phyloP scores from a whole-genome alignment of 1,140 invertebrate species.

The Atta cephalotes region DNA sequence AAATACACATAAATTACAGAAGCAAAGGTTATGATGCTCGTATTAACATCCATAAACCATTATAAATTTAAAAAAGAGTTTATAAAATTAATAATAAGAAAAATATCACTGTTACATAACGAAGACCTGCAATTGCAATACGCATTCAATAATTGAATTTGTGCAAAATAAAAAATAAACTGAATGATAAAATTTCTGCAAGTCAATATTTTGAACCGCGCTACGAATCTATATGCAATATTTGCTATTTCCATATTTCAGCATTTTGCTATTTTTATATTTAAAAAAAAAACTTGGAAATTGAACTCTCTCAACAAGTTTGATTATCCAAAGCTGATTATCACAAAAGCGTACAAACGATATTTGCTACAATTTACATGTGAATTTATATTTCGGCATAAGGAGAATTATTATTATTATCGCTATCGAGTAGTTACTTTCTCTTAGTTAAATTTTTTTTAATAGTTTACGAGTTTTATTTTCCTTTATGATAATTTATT shows the following conservation, averaged over 20 bases:
- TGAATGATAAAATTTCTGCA: conserved; percentile 40
- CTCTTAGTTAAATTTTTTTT: conserved; percentile 13
- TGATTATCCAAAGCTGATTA: conserved; percentile 46
- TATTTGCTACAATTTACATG: conserved; percentile 33
- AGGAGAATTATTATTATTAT: conserved; percentile 45
- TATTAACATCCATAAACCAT: neutral
- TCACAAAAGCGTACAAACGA: neutral
- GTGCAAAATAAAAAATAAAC: conserved; percentile 36
- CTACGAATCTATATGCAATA: conserved; percentile 16
- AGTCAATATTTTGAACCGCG: conserved; percentile 44
- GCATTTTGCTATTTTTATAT: conserved; percentile 26
- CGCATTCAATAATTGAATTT: conserved; percentile 37
- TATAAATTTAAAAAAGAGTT: conserved; percentile 11
- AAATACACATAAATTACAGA: neutral
- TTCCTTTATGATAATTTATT: neutral
- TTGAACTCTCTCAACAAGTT: conserved; percentile 19
- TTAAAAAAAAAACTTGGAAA: conserved; percentile 31
- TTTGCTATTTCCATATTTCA: conserved; percentile 51
- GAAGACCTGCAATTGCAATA: neutral
- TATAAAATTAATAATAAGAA: conserved; percentile 20
- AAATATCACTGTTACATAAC: neutral
- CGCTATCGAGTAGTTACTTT: conserved; percentile 15
- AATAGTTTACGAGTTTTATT: conserved; percentile 22
- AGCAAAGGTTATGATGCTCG: neutral
- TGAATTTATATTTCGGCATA: neutral